phyloP scores from a whole-genome alignment of 2,888 invertebrate species.

The Limnephilus marmoratus region DNA sequence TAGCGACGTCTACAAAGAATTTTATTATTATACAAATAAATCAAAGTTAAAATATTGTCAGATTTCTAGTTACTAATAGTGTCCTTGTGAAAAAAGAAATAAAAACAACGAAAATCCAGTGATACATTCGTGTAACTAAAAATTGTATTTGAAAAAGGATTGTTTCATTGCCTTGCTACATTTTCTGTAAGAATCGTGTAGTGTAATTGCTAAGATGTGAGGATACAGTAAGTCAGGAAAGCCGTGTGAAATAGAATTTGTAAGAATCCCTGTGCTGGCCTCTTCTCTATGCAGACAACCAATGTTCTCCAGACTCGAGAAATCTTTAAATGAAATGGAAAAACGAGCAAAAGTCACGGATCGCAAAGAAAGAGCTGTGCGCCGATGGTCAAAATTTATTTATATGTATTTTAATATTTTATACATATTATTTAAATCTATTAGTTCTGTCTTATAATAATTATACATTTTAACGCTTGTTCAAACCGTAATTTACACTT shows the following conservation, averaged over 20 bases:
- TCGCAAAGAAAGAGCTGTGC: neutral
- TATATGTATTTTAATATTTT: no score
- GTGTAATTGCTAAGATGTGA: neutral
- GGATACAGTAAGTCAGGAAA: neutral
- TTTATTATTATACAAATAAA: no score
- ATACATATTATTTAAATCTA: no score
- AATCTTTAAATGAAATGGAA: slow-evolving; percentile 18
- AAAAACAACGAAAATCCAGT: neutral
- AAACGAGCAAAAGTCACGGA: slow-evolving; percentile 26
- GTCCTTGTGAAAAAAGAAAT: no score
- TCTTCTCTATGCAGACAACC: neutral
- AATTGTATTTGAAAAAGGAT: neutral
- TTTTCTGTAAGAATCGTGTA: neutral
- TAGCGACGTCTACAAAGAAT: no score
- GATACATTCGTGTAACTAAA: neutral
- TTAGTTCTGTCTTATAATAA: no score
- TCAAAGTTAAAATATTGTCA: no score
- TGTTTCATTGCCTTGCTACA: neutral
- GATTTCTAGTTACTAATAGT: no score
- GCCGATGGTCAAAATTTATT: neutral
- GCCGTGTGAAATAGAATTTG: neutral
- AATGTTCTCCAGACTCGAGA: slow-evolving; percentile 10
- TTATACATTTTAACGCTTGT: no score
- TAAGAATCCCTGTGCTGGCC: neutral
- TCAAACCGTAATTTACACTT: no score